A percentile compares a stretch with the other conserved stretches of the same genome.
Conservation (phyloP, 2,888 invertebrate species). For the Pinctada fucata region DNA sequence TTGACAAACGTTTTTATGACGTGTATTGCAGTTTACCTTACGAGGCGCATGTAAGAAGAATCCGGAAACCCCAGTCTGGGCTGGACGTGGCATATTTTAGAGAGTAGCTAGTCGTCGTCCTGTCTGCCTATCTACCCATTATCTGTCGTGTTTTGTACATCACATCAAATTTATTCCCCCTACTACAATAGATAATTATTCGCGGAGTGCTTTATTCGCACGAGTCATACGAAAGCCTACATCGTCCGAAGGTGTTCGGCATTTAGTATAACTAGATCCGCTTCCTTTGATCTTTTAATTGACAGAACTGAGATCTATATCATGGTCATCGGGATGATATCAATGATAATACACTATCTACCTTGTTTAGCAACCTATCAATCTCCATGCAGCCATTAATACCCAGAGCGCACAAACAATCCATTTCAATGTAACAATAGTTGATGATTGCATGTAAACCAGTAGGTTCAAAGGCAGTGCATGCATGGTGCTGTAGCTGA, state of each 20-base stretch:
- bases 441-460: too few relatives aligned
- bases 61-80: not conserved
- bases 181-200: slow-evolving; percentile 18
- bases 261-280: slow-evolving; percentile 15
- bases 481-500: too few relatives aligned
- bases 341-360: not conserved
- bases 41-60: not conserved
- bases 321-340: not conserved
- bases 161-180: not conserved
- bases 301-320: slow-evolving; percentile 9
- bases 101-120: slow-evolving; percentile 35
- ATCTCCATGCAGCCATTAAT: too few relatives aligned
- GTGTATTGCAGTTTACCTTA: not conserved
- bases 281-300: slow-evolving; percentile 22
- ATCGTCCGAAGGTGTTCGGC: slow-evolving; percentile 17
- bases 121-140: slow-evolving; percentile 34
- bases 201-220: slow-evolving; percentile 4
- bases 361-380: not conserved
- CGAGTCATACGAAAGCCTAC: slow-evolving; percentile 3
- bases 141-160: slow-evolving; percentile 17
- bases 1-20: not conserved
- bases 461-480: too few relatives aligned
- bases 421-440: too few relatives aligned
- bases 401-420: too few relatives aligned
- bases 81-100: not conserved